These are phyloP conservation scores for Liparis tanakae DNA, from an alignment of 2,797 vertebrate genomes.

Conservation along the genomic window DNA sequence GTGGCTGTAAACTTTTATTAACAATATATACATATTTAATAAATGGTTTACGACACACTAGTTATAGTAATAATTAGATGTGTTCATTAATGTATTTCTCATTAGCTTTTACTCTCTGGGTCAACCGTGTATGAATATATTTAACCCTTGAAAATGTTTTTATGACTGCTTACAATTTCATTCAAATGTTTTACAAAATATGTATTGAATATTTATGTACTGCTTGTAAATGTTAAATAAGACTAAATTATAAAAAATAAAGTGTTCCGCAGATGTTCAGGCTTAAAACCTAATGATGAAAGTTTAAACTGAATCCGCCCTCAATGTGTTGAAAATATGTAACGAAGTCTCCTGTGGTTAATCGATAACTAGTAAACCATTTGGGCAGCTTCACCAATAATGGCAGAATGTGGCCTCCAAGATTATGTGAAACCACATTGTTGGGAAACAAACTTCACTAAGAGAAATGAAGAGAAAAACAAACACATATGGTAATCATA, in stretches of 20 bases:
- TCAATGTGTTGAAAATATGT: slow-evolving; percentile 62
- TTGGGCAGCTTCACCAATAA: slow-evolving; percentile 23
- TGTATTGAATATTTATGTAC: not conserved
- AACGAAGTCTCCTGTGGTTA: slow-evolving; percentile 58
- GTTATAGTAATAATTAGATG: not conserved
- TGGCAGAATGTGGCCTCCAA: not conserved
- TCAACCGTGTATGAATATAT: not conserved
- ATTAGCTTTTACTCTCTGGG: not conserved
- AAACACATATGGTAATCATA: not conserved
- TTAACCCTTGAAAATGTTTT: not conserved
- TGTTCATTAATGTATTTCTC: not conserved
- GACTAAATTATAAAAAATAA: not conserved
- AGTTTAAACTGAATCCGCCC: slow-evolving; percentile 37
- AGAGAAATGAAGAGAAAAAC: not conserved
- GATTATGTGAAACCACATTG: not conserved
- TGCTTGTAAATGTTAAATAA: not conserved
- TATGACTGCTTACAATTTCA: not conserved
- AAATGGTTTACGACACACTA: not conserved
- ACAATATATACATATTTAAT: not conserved
- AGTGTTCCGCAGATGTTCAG: not conserved
- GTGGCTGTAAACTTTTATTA: not conserved
- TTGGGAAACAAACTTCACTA: not conserved
- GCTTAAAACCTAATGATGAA: slow-evolving; percentile 21
- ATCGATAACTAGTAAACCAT: slow-evolving; percentile 59
- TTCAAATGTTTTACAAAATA: not conserved